Evolutionary conservation across 2,113 vertebrate species (phyloP).

Genomic region (Suncus etruscus): DNA sequence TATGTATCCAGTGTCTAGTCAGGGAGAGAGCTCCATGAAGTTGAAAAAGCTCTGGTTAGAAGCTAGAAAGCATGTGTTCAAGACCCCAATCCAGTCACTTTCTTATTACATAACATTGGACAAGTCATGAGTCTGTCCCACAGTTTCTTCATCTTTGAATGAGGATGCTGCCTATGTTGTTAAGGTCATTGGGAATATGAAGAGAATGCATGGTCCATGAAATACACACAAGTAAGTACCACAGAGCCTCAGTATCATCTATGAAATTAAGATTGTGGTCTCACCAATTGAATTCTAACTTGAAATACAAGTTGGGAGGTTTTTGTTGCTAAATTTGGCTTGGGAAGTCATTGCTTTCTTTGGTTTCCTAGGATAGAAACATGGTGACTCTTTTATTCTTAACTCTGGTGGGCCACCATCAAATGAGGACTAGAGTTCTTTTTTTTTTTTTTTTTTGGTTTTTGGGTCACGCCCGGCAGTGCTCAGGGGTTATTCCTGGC

Average conservation of each 20-base stretch:
- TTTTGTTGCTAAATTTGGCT: constrained; percentile 25
- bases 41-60: constrained; percentile 1
- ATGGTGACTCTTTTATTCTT: background rate
- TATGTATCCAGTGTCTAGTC: background rate
- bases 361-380: background rate
- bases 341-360: constrained; percentile 32
- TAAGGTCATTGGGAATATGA: background rate
- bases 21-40: constrained; percentile 12
- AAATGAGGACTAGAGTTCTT: background rate
- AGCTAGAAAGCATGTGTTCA: constrained; percentile 44
- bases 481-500: too few species aligned
- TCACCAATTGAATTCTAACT: constrained; percentile 18
- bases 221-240: background rate
- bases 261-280: constrained; percentile 29
- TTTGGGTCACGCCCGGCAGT: too few species aligned
- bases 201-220: background rate
- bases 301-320: background rate
- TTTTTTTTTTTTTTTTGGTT: too few species aligned
- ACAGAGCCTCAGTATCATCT: background rate
- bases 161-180: background rate
- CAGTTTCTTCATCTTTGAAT: constrained; percentile 55
- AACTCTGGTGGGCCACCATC: background rate
- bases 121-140: constrained; percentile 26
- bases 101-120: background rate
- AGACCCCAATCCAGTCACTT: background rate